Conservation (phyloP, 1,140 invertebrate genomes). For the Callitettix versicolor region DNA sequence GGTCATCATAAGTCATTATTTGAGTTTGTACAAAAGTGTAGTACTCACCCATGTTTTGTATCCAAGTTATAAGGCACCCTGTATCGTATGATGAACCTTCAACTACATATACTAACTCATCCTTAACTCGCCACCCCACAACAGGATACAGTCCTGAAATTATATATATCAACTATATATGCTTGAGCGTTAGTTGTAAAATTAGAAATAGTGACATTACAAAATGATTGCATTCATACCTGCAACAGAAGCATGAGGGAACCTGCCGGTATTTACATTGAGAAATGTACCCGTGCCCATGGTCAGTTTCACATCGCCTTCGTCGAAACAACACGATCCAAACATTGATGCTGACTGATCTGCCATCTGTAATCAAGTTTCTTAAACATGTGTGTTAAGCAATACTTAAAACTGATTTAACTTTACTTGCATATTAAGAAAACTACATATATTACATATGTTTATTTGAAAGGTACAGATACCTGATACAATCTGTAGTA, state of each 20-base stretch:
- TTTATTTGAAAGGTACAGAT: no score
- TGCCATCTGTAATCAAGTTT: constrained; percentile 41
- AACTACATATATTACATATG: no score
- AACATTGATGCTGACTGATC: constrained; percentile 84
- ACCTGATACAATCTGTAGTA: no score
- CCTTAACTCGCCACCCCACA: constrained; percentile 67
- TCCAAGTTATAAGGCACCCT: constrained; percentile 81
- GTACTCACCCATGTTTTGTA: constrained; percentile 60
- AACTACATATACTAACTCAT: constrained; percentile 57
- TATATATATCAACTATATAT: neutral
- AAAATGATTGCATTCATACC: constrained; percentile 33
- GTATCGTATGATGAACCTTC: constrained; percentile 82
- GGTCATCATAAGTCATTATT: no score
- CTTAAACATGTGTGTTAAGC: no score
- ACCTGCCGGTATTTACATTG: constrained; percentile 71
- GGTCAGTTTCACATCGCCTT: constrained; percentile 81
- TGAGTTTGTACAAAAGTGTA: no score
- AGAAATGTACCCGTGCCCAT: constrained; percentile 92
- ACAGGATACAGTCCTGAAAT: constrained; percentile 71
- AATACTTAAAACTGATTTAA: no score
- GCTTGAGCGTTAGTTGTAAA: no score
- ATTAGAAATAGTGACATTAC: no score
- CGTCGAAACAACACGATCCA: constrained; percentile 74
- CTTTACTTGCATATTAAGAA: no score
- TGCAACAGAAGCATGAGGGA: constrained; percentile 63